Conservation (phyloP, 30 jellyfish, hydroid and myxozoan genomes). For the Aurelia aurita region DNA sequence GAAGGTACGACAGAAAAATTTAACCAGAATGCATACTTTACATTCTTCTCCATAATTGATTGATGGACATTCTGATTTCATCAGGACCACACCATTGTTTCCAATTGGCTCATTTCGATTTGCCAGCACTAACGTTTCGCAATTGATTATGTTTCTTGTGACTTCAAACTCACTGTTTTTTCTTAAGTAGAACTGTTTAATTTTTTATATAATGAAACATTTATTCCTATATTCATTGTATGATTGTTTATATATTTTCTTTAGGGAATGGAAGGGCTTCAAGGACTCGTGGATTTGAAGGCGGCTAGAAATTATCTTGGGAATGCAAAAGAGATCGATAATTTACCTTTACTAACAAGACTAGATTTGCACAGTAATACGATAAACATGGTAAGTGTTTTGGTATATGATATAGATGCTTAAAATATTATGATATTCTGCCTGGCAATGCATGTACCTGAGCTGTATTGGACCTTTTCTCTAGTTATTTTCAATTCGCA, state of each 20-base stretch:
- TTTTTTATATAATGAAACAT: too few species aligned
- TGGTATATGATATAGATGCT: too few species aligned
- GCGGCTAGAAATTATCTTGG: slow-evolving; percentile 50
- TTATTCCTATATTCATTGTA: not conserved
- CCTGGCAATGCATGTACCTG: too few species aligned
- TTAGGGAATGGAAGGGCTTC: slow-evolving; percentile 63
- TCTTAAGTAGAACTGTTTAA: too few species aligned
- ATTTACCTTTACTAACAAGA: slow-evolving; percentile 32
- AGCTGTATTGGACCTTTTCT: too few species aligned
- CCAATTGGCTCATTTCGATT: too few species aligned
- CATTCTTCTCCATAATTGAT: not conserved
- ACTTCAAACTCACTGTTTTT: too few species aligned
- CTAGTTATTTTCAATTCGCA: too few species aligned
- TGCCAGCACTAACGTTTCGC: too few species aligned
- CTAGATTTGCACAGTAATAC: slow-evolving; percentile 56
- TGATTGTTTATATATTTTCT: not conserved
- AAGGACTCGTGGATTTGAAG: not conserved
- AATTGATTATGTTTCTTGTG: too few species aligned
- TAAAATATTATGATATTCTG: too few species aligned
- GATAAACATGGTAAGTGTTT: slow-evolving; percentile 25
- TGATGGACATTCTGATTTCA: not conserved
- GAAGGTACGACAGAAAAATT: slow-evolving; percentile 30
- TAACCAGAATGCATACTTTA: not conserved
- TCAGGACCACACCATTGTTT: not conserved
- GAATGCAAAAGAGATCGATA: slow-evolving; percentile 61